Base-by-base conservation (phyloP, 2,797 vertebrate genomes). In the Coendou prehensilis region DNA sequence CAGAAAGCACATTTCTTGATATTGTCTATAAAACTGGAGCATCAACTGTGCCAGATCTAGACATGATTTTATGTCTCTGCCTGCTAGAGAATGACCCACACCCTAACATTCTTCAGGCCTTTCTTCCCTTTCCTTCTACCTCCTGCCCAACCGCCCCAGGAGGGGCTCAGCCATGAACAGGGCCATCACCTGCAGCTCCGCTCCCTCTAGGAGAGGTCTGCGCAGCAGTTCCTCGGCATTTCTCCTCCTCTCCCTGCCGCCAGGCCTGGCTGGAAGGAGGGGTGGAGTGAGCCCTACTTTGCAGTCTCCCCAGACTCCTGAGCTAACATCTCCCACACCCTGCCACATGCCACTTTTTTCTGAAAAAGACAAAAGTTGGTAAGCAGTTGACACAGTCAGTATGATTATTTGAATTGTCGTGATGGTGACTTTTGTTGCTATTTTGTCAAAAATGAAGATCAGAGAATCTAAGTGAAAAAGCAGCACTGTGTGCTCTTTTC, bases 141-240 rank as follows among this genome's bases (percentile, higher is more conserved):
- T 50, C 52, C 23, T 1, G 41, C 23, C 23, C 23, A 28, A n/a
- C 1, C 30, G 11, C 15, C 2, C 15, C 61, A 28, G 54, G 13
- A 73, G 61, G 14, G 73, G 50, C 47, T 67, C 5, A 8, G 5
- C 10, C 15, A 20, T 5, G n/a, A 67, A 13, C 11, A 14, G 2
- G 2, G 6, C 11, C 54, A 18, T 5, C 6, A 18, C 3, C 3
- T 6, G 30, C 23, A 5, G 3, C 41, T 2, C 23, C 67, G 8
- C 23, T 61, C 15, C 56, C 37, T 47, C 10, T 6, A 26, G 50
- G 17, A 87, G 30, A 76, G 1, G 28, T 54, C 5, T 13, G 85
- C 30, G 2, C 30, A 15, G 79, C 5, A 14, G 4, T 9, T 61
- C 64, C 76, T 13, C 20, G 59, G 52, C 6, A 1, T 37, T 54